Base-by-base conservation (phyloP, 2,888 invertebrate species). In the Octonoba sinensis region DNA sequence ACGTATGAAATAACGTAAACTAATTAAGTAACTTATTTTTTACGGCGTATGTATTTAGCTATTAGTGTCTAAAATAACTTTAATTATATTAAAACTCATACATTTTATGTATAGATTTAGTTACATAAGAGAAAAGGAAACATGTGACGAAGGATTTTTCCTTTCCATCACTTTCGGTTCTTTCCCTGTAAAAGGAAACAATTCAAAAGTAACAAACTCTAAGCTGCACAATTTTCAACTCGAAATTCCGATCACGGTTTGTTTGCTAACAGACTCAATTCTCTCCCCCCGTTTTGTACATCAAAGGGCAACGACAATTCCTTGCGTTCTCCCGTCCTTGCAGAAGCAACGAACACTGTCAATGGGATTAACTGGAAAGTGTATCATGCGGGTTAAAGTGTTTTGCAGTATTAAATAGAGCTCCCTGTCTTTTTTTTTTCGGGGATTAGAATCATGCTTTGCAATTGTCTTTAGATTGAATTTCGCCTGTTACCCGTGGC, bases 341-440 rank as follows among this genome's bases (percentile, higher is more conserved):
- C 51, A 59, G 51, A 69, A 74, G 18, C 27, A 66, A 57, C 49
- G 74, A 74, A 65, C 65, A 66, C 74, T 66, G 44, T 47, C 74
- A 74, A 74, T 66, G 44, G 67, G 67, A 75, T 75, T 67, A 75
- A 69, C 51, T 36, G 15, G 75, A 74, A 65, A 74, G 74, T 65
- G 66, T 59, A 75, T 67, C 75, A 75, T 75, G 75, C 75, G 75
- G 75, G 75, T 60, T 60, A 67, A 27, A 46, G 49, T 24, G 75
- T 18, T 60, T 75, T 59, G 60, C 36, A 47, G 36, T 49, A 60
- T 59, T 67, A 75, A 67, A 67, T 60, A 75, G 60, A 75, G 44
- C 54, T 11, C 11, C 54, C 54, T 11, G 8, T 16, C 54, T 1
- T 8, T 16, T 54, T 54, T 54, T 18, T 20, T 54, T 54, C 54